phyloP scores from a whole-genome alignment of 2,113 vertebrate genomes.

The Oreamnos americanus region DNA sequence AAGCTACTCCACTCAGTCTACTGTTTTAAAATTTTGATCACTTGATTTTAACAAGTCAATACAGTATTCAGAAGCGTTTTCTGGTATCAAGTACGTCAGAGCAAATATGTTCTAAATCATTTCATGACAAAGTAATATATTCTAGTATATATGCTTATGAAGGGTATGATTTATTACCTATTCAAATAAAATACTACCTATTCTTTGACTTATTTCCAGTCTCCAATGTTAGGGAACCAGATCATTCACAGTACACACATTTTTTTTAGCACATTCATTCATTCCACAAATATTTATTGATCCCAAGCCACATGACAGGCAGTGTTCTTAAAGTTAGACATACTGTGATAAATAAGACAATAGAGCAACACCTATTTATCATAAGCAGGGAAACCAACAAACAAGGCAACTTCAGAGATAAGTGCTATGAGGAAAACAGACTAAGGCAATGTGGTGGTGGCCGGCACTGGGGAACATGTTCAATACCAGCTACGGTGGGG shows the following conservation, averaged over 20 bases:
- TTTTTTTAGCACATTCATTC: background rate
- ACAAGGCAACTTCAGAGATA: background rate
- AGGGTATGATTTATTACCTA: background rate
- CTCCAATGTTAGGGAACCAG: background rate
- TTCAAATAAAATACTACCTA: background rate
- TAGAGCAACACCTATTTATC: background rate
- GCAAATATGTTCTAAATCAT: background rate
- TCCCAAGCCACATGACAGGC: background rate
- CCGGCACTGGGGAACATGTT: background rate
- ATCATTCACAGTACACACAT: background rate
- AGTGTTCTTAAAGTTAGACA: background rate
- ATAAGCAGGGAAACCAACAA: background rate
- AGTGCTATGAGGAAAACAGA: background rate
- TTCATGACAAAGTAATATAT: background rate
- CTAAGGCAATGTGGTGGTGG: background rate
- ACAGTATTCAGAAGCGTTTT: background rate
- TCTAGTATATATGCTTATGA: background rate
- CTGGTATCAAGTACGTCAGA: background rate
- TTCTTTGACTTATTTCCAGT: background rate
- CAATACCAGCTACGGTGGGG: background rate
- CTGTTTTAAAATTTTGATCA: background rate
- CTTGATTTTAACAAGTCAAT: background rate
- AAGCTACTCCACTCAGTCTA: background rate
- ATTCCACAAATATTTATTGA: background rate
- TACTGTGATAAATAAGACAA: background rate